Percentiles rank a stretch among this genome's conserved stretches.
Evolutionary conservation across 2,797 vertebrate species (phyloP).

Genomic region (Pantherophis vulpinus): DNA sequence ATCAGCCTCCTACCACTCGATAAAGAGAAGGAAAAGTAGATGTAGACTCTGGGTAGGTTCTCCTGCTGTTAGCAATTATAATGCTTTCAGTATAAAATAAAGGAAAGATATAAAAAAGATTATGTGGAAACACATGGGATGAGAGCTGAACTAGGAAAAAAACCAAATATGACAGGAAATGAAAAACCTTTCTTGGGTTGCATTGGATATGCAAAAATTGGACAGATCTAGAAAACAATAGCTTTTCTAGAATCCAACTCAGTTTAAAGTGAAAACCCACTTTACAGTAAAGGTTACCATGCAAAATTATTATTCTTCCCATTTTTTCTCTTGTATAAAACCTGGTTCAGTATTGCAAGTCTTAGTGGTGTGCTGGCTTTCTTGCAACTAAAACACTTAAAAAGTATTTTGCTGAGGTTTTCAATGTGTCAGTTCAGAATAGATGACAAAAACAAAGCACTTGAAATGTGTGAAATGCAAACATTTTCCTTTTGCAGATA

Average conservation of each 20-base stretch:
- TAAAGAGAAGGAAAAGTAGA: slow-evolving; percentile 41
- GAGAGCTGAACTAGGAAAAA: neutral
- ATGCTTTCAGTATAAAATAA: neutral
- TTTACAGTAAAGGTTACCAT: neutral
- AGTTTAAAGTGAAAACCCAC: neutral
- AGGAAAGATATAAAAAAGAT: neutral
- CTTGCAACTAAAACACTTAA: neutral
- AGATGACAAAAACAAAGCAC: neutral
- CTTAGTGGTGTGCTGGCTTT: neutral
- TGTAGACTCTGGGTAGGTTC: neutral
- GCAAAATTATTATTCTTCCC: neutral
- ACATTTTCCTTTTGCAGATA: neutral
- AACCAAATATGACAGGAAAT: neutral
- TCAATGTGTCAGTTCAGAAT: neutral
- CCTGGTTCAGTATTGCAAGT: neutral
- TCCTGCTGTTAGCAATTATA: neutral
- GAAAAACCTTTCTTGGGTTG: neutral
- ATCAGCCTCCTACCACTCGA: neutral
- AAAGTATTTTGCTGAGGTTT: neutral
- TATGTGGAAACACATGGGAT: neutral
- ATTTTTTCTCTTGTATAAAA: neutral
- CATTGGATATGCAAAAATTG: neutral
- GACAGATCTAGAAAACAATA: neutral
- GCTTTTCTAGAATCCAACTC: neutral
- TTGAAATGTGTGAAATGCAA: neutral